Conservation (phyloP, 2,888 invertebrate species). For the Lapara coniferarum region DNA sequence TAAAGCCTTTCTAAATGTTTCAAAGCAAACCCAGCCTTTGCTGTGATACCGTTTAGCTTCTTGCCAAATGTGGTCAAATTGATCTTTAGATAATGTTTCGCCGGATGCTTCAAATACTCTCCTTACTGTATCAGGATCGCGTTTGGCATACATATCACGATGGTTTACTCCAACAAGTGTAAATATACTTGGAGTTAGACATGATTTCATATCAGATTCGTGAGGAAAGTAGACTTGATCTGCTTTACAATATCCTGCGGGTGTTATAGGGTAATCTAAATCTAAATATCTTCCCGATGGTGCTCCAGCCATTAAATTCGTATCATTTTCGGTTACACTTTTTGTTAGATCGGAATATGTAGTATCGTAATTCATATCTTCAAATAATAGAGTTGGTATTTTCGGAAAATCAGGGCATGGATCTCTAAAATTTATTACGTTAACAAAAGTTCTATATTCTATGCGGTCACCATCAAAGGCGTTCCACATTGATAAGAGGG, state of each 20-base stretch:
- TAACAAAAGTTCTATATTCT: slow-evolving; percentile 77
- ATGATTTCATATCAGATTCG: slow-evolving; percentile 64
- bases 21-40: slow-evolving; percentile 79
- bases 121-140: slow-evolving; percentile 62
- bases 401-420: slow-evolving; percentile 69
- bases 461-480: slow-evolving; percentile 75
- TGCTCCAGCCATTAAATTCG: slow-evolving; percentile 60
- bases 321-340: slow-evolving; percentile 52
- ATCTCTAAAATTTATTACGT: slow-evolving; percentile 72
- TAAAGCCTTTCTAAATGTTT: slow-evolving; percentile 74
- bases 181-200: slow-evolving; percentile 62
- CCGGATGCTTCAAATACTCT: slow-evolving; percentile 80
- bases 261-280: slow-evolving; percentile 65
- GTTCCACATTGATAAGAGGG: slow-evolving; percentile 70
- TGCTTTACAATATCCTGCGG: slow-evolving; percentile 57
- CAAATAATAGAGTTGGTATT: slow-evolving; percentile 59
- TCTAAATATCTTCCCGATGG: slow-evolving; percentile 74
- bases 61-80: slow-evolving; percentile 78
- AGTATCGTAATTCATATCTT: slow-evolving; percentile 65
- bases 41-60: slow-evolving; percentile 76
- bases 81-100: slow-evolving; percentile 74
- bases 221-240: slow-evolving; percentile 59
- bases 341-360: slow-evolving; percentile 73
- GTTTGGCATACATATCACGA: slow-evolving; percentile 67
- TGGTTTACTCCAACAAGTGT: slow-evolving; percentile 64